phyloP scores from a whole-genome alignment of 2,888 invertebrate genomes.

The Eurois occulta region DNA sequence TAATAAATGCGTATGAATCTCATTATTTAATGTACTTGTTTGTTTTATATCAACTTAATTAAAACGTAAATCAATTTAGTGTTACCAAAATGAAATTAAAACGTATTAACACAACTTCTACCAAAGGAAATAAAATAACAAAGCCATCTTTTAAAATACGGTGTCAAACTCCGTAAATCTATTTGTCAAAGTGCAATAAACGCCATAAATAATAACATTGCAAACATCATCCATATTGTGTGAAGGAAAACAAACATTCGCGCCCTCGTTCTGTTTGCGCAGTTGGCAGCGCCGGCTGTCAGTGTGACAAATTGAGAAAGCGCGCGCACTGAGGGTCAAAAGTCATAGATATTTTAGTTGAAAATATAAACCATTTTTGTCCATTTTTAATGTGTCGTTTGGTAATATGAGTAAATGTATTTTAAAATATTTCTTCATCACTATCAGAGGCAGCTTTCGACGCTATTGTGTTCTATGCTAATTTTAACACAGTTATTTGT shows the following conservation, averaged over 20 bases:
- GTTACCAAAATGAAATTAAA: background rate
- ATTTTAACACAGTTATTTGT: conserved; percentile 49
- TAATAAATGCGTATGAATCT: background rate
- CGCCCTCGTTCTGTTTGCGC: conserved; percentile 85
- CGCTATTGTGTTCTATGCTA: conserved; percentile 51
- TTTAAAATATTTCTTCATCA: conserved; percentile 37
- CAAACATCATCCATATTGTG: conserved; percentile 83
- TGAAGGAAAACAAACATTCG: conserved; percentile 83
- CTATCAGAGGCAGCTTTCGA: conserved; percentile 28
- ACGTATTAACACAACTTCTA: conserved; percentile 34
- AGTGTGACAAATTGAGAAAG: conserved; percentile 79
- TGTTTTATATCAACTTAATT: background rate
- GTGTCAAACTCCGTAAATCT: conserved; percentile 83
- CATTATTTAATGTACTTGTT: background rate
- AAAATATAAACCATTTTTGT: conserved; percentile 22
- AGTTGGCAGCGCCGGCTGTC: conserved; percentile 84
- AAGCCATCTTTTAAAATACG: conserved; percentile 63
- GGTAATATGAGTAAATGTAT: conserved; percentile 25
- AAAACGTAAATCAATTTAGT: background rate
- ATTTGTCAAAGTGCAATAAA: conserved; percentile 82
- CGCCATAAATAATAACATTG: conserved; percentile 83
- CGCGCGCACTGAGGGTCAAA: conserved; percentile 68
- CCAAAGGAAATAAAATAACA: conserved; percentile 42
- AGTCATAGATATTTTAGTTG: conserved; percentile 58
- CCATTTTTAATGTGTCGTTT: conserved; percentile 28